Evolutionary conservation across 2,888 invertebrate species (phyloP), one percentile per base, ranked within the genome.

Genomic region (Caenorhabditis afra): DNA sequence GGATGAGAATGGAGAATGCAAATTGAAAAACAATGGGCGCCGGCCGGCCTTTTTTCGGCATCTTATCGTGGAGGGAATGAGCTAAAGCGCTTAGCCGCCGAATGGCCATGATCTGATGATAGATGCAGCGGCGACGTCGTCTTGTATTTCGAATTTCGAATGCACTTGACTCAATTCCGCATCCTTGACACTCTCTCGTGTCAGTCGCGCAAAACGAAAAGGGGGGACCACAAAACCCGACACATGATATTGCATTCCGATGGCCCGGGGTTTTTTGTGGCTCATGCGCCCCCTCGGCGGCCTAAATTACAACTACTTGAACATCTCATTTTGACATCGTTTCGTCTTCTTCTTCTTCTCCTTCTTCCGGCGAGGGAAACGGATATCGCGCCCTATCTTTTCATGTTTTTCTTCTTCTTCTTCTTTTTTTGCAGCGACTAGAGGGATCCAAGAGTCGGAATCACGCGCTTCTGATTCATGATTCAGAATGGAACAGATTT

Each of bases 271-370:
- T 44, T 52, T 53, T 52, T 50, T n/a, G n/a, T n/a, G n/a, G n/a
- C n/a, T n/a, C n/a, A n/a, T n/a, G 29, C 29, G 3, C 29, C 7
- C 29, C 29, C 2, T n/a, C 35, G 3, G 29, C 39, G 45, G 50
- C 22, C 61, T 37, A 75, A 76, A 76, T 76, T 76, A 64, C 67
- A 50, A 68, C 67, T 68, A 68, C 76, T 76, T 76, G 76, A 76
- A 68, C 75, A 67, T 67, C 65, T 67, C 75, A 75, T 75, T 75
- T 67, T 59, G 73, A 65, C 64, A 73, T 65, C 50, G 57, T 57
- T 44, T 57, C 29, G 29, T 35, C 10, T 16, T 45, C 52, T 35
- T n/a, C 52, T 70, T 52, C 45, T 53, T 47, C 20, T 16, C n/a
- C n/a, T n/a, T n/a, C n/a, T n/a, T n/a, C n/a, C n/a, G n/a, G n/a